Conservation (phyloP, 2,888 invertebrate genomes). For the Agrotis segetum region DNA sequence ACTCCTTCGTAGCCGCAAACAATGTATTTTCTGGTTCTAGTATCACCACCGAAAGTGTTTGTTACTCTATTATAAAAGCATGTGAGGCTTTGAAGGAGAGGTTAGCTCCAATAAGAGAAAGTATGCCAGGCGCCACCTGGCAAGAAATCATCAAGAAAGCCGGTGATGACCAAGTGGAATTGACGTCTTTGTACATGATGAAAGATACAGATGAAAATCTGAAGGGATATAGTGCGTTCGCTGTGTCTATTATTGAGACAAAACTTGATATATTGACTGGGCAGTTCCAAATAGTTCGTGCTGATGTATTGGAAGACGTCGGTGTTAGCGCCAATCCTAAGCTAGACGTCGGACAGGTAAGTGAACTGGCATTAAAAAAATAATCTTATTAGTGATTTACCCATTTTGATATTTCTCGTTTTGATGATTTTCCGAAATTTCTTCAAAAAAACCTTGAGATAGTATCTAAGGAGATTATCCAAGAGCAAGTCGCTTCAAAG, state of each 20-base stretch:
- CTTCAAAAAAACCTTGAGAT: not conserved
- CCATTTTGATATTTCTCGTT: not conserved
- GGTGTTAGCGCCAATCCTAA: conserved; percentile 93
- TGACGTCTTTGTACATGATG: conserved; percentile 92
- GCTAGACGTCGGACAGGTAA: conserved; percentile 93
- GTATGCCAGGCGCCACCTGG: conserved; percentile 90
- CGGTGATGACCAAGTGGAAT: conserved; percentile 88
- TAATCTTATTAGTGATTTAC: not conserved
- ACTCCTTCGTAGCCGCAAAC: conserved; percentile 92
- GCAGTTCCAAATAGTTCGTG: conserved; percentile 90
- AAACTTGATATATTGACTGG: conserved; percentile 94
- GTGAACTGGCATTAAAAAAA: conserved; percentile 5
- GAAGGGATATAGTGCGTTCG: conserved; percentile 90
- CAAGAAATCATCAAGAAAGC: conserved; percentile 90
- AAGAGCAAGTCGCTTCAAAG: no score
- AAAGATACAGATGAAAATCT: conserved; percentile 88
- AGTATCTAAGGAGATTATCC: no score
- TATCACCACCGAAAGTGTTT: conserved; percentile 92
- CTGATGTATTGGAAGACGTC: conserved; percentile 93
- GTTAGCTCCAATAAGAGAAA: conserved; percentile 89
- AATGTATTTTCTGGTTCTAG: conserved; percentile 92
- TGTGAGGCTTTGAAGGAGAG: conserved; percentile 91
- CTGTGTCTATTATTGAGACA: conserved; percentile 92
- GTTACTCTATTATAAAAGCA: conserved; percentile 90
- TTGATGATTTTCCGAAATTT: no score